Percentiles rank a stretch among this genome's conserved stretches.
phyloP scores from a whole-genome alignment of 64 coral and sea anemone genomes.

The Orbicella faveolata region DNA sequence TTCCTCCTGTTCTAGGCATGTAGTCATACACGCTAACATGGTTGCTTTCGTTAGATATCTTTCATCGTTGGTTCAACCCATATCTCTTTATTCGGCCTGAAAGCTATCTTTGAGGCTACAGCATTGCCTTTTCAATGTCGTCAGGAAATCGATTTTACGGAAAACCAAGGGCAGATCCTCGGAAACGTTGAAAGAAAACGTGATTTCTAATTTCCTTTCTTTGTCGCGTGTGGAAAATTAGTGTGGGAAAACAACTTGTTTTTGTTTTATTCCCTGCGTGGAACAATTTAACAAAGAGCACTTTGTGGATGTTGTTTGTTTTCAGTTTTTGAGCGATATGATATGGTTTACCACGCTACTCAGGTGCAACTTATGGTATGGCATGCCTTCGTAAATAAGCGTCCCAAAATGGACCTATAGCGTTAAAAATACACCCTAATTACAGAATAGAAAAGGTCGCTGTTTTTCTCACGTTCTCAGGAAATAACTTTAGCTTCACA shows the following conservation, averaged over 20 bases:
- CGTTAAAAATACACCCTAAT: neutral
- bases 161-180: conserved; percentile 3
- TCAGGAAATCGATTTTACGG: neutral
- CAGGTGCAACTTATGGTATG: neutral
- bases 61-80: neutral
- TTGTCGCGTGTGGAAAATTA: neutral
- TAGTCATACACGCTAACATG: neutral
- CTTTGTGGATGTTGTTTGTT: neutral
- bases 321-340: neutral
- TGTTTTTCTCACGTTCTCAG: neutral
- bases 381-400: neutral
- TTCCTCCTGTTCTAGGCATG: neutral
- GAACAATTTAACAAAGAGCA: neutral
- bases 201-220: neutral
- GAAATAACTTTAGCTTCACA: conserved; percentile 3
- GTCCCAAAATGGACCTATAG: conserved; percentile 14
- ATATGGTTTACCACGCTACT: neutral
- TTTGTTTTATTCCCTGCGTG: neutral
- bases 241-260: conserved; percentile 8
- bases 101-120: neutral
- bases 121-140: too few species aligned
- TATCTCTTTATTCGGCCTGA: neutral
- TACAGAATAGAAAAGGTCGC: neutral
- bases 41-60: too few species aligned
- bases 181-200: neutral